Conservation (phyloP, 2,888 invertebrate species). For the Coremacera marginata region DNA sequence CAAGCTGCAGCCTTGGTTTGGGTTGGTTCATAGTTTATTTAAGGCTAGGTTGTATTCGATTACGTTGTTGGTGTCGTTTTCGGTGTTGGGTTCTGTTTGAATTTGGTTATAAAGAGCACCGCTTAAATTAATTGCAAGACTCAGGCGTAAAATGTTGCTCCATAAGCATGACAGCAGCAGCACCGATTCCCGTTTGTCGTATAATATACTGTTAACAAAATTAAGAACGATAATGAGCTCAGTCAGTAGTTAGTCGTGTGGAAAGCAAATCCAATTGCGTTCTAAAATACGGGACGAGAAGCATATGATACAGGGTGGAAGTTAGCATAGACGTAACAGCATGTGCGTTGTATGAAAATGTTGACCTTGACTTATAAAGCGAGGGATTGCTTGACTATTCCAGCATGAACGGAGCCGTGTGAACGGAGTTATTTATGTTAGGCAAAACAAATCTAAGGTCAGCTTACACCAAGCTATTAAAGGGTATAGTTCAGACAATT, state of each 20-base stretch:
- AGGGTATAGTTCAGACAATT: no score
- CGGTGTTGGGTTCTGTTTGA: not conserved
- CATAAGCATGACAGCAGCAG: constrained; percentile 32
- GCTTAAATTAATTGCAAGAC: constrained; percentile 44
- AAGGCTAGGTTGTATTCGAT: not conserved
- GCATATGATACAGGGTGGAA: not conserved
- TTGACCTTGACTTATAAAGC: constrained; percentile 26
- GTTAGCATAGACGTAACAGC: not conserved
- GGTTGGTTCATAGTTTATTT: constrained; percentile 3
- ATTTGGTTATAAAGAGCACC: constrained; percentile 16
- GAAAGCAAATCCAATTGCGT: not conserved
- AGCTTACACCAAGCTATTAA: no score
- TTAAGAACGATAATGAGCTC: constrained; percentile 2
- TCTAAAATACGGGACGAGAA: not conserved
- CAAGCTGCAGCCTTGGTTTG: not conserved
- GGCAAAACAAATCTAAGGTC: no score
- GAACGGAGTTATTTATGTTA: not conserved
- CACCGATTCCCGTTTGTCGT: not conserved
- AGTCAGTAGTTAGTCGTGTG: not conserved
- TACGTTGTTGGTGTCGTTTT: not conserved
- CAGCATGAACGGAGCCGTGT: not conserved
- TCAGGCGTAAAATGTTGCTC: constrained; percentile 42
- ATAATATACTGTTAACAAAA: constrained; percentile 34
- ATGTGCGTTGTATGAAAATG: not conserved
- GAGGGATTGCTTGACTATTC: not conserved